Base-by-base conservation (phyloP, 2,888 invertebrate genomes). In the Hoplodrina ambigua region DNA sequence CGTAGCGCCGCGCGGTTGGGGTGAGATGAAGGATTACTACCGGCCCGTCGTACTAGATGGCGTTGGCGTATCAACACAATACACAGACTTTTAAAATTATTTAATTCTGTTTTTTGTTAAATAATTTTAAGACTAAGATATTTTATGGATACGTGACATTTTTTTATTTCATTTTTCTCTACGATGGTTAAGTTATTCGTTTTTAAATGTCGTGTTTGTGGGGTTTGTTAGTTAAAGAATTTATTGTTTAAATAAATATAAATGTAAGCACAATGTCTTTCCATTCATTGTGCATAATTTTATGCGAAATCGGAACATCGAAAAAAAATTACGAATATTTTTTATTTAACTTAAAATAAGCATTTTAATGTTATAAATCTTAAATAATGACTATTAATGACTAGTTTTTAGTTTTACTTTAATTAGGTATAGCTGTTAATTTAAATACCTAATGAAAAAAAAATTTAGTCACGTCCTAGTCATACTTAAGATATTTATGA, bases 1-100 rank as follows among this genome's bases (percentile, higher is more conserved):
- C 85, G 98, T 98, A 0, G 98, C 98, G 46, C 97, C 98, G 6
- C 96, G 98, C 46, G 98, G 98, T 1, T 98, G 98, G 98, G 97
- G 97, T 17, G 96, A 97, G 83, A 96, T 96, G 84, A 96, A 96
- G 82, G 96, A 97, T 59, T 97, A 97, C 80, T 98, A 98, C 93
- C 96, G 97, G 71, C 98, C 98, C 0, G 96, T 98, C 54, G 97
- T 97, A 76, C 97, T 98, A 93, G 97, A 97, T 89, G 96, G 96
- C 89, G 94, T 94, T 85, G 93, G 94, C 10, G 68, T 61, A 0
- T 60, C 84, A 10, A 64, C 72, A 8, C 66, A 59, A 1, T 96
- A 94, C 86, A 94, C 96, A 50, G 96, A 96, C 89, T 96, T 96
- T 88, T 96, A 96, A 94, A 82, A 66, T 65, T 17, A 72, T 74